A percentile compares a stretch with the other conserved stretches of the same genome.
phyloP scores from a whole-genome alignment of 2,797 vertebrate genomes.

The Xenentodon cancila region DNA sequence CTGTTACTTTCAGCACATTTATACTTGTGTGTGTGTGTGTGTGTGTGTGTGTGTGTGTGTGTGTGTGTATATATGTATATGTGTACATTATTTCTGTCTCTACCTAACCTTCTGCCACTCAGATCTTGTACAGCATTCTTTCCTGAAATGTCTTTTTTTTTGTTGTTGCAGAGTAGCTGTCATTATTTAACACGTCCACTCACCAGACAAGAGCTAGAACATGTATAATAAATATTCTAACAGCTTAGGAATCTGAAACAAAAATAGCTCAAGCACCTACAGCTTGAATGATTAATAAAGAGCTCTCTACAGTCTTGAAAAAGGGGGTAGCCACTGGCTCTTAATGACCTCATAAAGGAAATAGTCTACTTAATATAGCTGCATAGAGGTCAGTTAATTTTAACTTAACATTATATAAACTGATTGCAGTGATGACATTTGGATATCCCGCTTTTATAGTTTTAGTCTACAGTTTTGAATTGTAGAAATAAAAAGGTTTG shows the following conservation, averaged over 20 bases:
- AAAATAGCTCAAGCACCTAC: constrained; percentile 49
- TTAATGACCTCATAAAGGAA: constrained; percentile 21
- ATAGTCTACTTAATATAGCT: not conserved
- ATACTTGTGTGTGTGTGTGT: not conserved
- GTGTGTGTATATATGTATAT: not conserved
- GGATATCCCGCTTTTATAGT: not conserved
- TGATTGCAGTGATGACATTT: not conserved
- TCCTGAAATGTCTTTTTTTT: constrained; percentile 23
- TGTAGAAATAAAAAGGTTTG: too few relatives aligned
- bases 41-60: not conserved
- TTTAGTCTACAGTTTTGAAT: too few relatives aligned
- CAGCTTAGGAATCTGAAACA: constrained; percentile 19
- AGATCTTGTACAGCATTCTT: not conserved
- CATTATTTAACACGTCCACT: constrained; percentile 25
- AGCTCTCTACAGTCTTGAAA: constrained; percentile 18
- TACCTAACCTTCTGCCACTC: constrained; percentile 6
- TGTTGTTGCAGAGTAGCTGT: constrained; percentile 29
- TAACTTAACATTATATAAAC: not conserved
- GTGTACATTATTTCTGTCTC: constrained; percentile 33
- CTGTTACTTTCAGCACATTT: constrained; percentile 25
- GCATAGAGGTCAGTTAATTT: not conserved
- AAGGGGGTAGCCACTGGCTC: constrained; percentile 18
- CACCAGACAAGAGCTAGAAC: constrained; percentile 17
- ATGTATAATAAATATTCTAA: constrained; percentile 45
- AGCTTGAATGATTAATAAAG: constrained; percentile 52